A percentile compares a stretch with the other conserved stretches of the same genome.
Conservation (phyloP, 2,113 vertebrate genomes). For the Coracopsis vasa region DNA sequence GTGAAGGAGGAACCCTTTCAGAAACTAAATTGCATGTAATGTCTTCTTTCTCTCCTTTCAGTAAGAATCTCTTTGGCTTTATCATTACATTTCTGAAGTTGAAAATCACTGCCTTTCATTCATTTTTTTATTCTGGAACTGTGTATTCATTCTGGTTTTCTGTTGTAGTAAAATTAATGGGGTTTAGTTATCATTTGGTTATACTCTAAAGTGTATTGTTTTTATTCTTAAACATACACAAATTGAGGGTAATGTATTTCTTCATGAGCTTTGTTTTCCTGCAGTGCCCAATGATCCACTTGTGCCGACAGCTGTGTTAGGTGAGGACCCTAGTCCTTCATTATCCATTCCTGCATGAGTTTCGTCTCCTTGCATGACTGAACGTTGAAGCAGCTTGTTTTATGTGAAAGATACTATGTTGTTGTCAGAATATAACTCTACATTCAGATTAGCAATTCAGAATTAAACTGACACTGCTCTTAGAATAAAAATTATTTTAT, state of each 20-base stretch:
- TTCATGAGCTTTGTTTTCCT: conserved; percentile 88
- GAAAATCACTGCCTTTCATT: conserved; percentile 32
- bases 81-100: conserved; percentile 12
- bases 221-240: conserved; percentile 34
- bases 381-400: conserved; percentile 42
- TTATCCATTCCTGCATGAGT: conserved; percentile 71
- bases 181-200: conserved; percentile 14
- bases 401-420: conserved; percentile 10
- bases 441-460: background rate
- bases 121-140: conserved; percentile 17
- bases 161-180: background rate
- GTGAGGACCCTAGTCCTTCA: conserved; percentile 86
- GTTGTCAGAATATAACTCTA: background rate
- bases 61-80: conserved; percentile 20
- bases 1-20: conserved; percentile 23
- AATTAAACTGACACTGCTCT: background rate
- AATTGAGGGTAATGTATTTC: conserved; percentile 66
- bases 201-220: conserved; percentile 23
- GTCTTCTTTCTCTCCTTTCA: conserved; percentile 11
- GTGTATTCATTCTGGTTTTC: background rate
- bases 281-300: conserved; percentile 98
- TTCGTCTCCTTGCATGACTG: conserved; percentile 76
- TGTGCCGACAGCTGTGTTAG: conserved; percentile 99
- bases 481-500: background rate
- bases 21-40: conserved; percentile 28